These are phyloP conservation scores for Ectemnius lituratus DNA, from an alignment of 2,888 invertebrate genomes.

Conservation along the genomic window DNA sequence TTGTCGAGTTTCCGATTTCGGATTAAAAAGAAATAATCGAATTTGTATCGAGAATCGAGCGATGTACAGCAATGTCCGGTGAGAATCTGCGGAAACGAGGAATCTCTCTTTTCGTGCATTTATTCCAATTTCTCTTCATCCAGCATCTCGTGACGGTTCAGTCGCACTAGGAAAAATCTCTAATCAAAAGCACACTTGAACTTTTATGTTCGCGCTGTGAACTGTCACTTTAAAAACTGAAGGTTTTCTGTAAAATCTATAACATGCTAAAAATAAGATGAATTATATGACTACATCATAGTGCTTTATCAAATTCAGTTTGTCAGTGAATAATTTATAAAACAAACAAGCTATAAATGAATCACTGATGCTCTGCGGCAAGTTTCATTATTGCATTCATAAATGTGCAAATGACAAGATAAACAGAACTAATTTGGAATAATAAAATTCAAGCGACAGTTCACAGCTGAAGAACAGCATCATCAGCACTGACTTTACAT, in stretches of 20 bases:
- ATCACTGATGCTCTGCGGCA: no score
- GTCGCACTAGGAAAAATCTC: neutral
- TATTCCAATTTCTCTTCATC: slow-evolving; percentile 44
- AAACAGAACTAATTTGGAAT: no score
- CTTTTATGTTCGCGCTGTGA: neutral
- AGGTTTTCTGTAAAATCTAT: no score
- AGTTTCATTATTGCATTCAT: no score
- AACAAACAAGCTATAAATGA: no score
- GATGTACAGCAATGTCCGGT: slow-evolving; percentile 40
- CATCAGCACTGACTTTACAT: no score
- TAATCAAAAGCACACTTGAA: slow-evolving; percentile 1
- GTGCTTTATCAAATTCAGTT: no score
- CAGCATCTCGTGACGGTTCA: slow-evolving; percentile 15
- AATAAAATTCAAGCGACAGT: slow-evolving; percentile 9
- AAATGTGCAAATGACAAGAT: no score
- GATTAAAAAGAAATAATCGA: slow-evolving; percentile 47
- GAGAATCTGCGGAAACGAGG: slow-evolving; percentile 54
- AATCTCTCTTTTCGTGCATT: slow-evolving; percentile 59
- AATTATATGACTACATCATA: no score
- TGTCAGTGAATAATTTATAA: no score
- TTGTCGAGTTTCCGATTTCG: neutral
- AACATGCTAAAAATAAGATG: no score
- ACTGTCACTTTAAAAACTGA: neutral
- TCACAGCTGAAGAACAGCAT: slow-evolving; percentile 19
- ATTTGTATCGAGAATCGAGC: slow-evolving; percentile 57